Conservation (phyloP, 2,797 vertebrate species). For the Fistularia tabacaria region DNA sequence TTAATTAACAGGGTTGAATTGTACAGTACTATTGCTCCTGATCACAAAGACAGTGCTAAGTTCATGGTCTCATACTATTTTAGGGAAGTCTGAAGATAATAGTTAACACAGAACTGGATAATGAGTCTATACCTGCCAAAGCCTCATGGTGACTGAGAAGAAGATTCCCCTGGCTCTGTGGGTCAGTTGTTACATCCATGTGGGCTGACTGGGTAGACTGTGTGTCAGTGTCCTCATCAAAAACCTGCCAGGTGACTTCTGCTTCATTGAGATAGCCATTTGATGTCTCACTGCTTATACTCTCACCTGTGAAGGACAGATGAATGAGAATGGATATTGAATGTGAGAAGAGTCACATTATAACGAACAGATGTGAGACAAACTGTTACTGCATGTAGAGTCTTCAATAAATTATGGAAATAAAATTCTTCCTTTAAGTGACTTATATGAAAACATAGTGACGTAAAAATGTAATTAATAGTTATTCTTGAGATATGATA, state of each 20-base stretch:
- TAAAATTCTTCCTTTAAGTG: too few species aligned
- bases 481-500: neutral
- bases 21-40: neutral
- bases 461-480: neutral
- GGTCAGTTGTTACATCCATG: constrained; percentile 71
- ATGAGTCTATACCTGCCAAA: constrained; percentile 83
- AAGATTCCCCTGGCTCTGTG: constrained; percentile 80
- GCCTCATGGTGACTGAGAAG: constrained; percentile 86
- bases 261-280: constrained; percentile 81
- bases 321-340: neutral
- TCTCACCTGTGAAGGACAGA: constrained; percentile 78
- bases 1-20: neutral
- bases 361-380: neutral
- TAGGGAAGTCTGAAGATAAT: neutral
- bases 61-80: neutral
- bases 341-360: neutral
- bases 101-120: neutral
- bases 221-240: constrained; percentile 85
- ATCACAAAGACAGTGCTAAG: neutral
- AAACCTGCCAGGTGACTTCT: constrained; percentile 78
- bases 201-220: constrained; percentile 78
- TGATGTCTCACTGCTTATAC: constrained; percentile 84
- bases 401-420: too few species aligned
- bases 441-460: neutral
- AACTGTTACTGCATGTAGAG: neutral